Percentiles rank a stretch among this genome's conserved stretches.
phyloP scores from a whole-genome alignment of 2,888 invertebrate species.

The Lasiommata megera region DNA sequence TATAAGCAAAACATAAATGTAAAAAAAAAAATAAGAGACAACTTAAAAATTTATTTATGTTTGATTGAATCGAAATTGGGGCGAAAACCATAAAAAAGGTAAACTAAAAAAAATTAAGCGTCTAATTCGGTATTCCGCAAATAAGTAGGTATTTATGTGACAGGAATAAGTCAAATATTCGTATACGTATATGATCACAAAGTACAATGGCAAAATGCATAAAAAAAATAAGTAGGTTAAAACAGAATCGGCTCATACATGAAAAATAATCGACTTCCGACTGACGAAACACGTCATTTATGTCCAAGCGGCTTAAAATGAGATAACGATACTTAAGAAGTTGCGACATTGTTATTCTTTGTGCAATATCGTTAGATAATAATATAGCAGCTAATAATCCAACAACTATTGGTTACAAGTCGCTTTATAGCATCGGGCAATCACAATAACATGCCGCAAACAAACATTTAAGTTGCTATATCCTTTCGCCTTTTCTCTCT shows the following conservation, averaged over 20 bases:
- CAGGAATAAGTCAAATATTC: too few species aligned
- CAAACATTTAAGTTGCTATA: constrained; percentile 47
- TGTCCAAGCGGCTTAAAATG: neutral
- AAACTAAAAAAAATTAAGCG: too few species aligned
- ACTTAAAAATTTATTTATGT: too few species aligned
- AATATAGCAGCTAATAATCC: neutral
- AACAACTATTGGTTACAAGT: neutral
- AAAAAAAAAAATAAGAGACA: too few species aligned
- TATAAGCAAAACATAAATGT: too few species aligned
- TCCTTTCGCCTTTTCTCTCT: constrained; percentile 75
- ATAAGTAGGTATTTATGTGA: too few species aligned
- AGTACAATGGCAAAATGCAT: too few species aligned
- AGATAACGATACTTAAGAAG: neutral
- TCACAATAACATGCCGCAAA: constrained; percentile 33
- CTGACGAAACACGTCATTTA: neutral
- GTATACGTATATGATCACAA: too few species aligned
- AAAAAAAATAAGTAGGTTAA: too few species aligned
- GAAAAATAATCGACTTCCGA: neutral
- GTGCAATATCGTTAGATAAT: neutral
- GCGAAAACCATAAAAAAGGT: too few species aligned
- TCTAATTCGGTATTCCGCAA: too few species aligned
- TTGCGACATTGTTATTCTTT: neutral
- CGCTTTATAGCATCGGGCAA: constrained; percentile 16
- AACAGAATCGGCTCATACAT: neutral
- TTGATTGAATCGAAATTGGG: too few species aligned